Evolutionary conservation across 2,888 invertebrate species (phyloP).

Genomic region (Suillia variegata): DNA sequence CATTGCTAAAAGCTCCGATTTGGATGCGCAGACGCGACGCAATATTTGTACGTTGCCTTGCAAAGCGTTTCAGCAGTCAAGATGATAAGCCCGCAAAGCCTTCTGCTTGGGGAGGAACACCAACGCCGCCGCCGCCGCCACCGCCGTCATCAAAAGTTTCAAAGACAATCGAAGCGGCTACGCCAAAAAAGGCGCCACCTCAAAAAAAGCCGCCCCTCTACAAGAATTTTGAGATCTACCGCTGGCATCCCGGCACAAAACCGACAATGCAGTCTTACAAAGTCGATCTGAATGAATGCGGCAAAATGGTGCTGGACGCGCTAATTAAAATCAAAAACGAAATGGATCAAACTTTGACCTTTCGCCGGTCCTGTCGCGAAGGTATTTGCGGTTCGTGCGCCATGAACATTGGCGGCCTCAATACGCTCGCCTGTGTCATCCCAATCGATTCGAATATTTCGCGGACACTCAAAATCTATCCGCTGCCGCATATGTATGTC

Average conservation of each 20-base stretch:
- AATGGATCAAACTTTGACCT: constrained; percentile 90
- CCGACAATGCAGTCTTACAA: constrained; percentile 70
- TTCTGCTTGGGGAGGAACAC: too few species aligned
- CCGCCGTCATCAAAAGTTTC: too few species aligned
- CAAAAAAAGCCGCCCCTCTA: constrained; percentile 46
- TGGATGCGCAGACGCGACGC: too few species aligned
- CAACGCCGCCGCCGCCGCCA: too few species aligned
- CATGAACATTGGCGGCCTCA: constrained; percentile 95
- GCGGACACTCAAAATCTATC: constrained; percentile 78
- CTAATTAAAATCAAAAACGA: constrained; percentile 95
- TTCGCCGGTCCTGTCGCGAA: constrained; percentile 94
- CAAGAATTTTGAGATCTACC: constrained; percentile 83
- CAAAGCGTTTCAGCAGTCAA: too few species aligned
- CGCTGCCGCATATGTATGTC: constrained; percentile 98
- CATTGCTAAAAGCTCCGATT: too few species aligned
- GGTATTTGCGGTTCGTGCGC: constrained; percentile 98
- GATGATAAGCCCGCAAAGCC: too few species aligned
- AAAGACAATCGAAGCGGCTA: too few species aligned
- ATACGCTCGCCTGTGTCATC: constrained; percentile 90
- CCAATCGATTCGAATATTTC: constrained; percentile 13
- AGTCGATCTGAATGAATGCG: constrained; percentile 82
- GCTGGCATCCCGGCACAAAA: constrained; percentile 86
- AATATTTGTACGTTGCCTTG: too few species aligned
- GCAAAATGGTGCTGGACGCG: constrained; percentile 95
- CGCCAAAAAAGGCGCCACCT: neutral